phyloP scores from a whole-genome alignment of 2,113 vertebrate species.

The Protobothrops flavoviridis region DNA sequence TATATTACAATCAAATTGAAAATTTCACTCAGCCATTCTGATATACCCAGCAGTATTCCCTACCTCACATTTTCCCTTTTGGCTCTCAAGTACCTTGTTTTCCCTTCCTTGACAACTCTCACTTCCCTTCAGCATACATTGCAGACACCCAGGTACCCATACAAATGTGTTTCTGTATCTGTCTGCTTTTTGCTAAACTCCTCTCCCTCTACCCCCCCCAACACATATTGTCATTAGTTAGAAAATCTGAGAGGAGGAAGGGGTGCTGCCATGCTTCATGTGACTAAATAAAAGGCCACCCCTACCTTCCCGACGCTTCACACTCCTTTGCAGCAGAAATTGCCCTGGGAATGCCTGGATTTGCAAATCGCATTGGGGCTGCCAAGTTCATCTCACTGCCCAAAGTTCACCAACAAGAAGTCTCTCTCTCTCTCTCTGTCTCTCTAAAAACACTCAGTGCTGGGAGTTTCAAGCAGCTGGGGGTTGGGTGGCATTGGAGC shows the following conservation, averaged over 20 bases:
- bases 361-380: conserved; percentile 5
- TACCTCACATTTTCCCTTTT: neutral
- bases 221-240: neutral
- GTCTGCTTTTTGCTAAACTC: neutral
- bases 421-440: neutral
- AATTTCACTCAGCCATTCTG: neutral
- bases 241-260: neutral
- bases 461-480: conserved; percentile 35
- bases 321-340: conserved; percentile 25
- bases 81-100: neutral
- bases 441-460: neutral
- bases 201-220: no score
- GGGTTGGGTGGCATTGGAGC: conserved; percentile 41
- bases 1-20: neutral
- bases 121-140: neutral
- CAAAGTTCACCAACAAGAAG: conserved; percentile 36
- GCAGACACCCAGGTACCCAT: neutral
- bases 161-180: neutral
- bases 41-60: neutral
- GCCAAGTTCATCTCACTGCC: conserved; percentile 29
- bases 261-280: neutral
- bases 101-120: neutral
- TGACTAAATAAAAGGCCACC: conserved; percentile 25
- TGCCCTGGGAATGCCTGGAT: neutral
- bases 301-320: conserved; percentile 45